phyloP scores from a whole-genome alignment of 2,797 vertebrate genomes.

The Florisuga fusca region DNA sequence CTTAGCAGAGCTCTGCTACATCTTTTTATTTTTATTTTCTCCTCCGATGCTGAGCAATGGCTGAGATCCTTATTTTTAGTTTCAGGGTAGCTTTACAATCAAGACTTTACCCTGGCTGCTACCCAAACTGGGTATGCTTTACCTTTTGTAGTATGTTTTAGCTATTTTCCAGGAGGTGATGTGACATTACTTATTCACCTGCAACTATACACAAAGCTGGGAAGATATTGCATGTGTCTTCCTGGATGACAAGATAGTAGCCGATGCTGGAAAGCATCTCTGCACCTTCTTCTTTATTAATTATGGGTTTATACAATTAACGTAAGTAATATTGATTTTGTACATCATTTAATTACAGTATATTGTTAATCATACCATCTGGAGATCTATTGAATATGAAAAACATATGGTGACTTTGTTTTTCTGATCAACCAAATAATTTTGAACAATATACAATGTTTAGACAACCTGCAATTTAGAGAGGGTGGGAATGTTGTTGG shows the following conservation, averaged over 20 bases:
- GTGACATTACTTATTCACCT: not conserved
- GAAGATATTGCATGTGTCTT: not conserved
- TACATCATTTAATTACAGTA: not conserved
- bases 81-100: not conserved
- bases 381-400: not conserved
- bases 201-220: not conserved
- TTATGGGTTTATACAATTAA: not conserved
- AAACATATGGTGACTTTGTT: constrained; percentile 15
- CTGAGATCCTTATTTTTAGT: not conserved
- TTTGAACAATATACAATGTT: not conserved
- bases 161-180: not conserved
- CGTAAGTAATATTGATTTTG: not conserved
- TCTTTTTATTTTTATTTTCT: rapidly evolving
- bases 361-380: not conserved
- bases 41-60: not conserved
- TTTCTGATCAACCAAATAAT: not conserved
- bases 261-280: not conserved
- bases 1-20: not conserved
- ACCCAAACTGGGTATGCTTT: not conserved
- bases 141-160: too few species aligned
- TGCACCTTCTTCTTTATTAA: constrained; percentile 26
- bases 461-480: not conserved
- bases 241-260: not conserved
- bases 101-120: not conserved
- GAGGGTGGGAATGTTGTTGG: not conserved